Base-by-base conservation (phyloP, 2,113 vertebrate genomes). In the Kryptolebias marmoratus region DNA sequence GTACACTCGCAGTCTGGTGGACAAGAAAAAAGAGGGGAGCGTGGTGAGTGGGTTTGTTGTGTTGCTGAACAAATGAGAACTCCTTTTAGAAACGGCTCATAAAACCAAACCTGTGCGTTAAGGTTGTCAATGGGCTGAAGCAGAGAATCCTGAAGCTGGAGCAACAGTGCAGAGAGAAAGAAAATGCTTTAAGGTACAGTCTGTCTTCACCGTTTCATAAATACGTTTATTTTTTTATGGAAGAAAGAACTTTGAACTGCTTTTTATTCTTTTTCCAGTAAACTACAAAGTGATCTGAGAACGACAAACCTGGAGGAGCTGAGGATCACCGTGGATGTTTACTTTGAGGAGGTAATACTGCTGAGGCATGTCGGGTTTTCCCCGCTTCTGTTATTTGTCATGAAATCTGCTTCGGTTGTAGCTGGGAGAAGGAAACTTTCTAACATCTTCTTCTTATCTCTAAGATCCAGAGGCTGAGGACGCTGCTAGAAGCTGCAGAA, bases 81-180 rank as follows among this genome's bases (percentile, higher is more conserved):
- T 55, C 15, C 18, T 28, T 64, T 54, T 5, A 27, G 1, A n/a
- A 5, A 49, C 18, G 1, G 44, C 59, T 78, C 11, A 10, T 11
- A 8, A 58, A 75, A 76, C n/a, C 75, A 28, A 80, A 74, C 73
- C 66, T 83, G 1, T 79, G 58, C 79, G 9, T 86, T 28, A 85
- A 99, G 97, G 91, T 97, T 55, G 63, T 95, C 18, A 95, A 87
- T 11, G 94, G 95, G 57, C 94, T 98, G 52, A 98, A 96, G 74
- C 96, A 97, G 85, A 95, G 94, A 85, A 92, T 98, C 50, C 82
- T 97, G 75, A 95, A 94, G 85, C 87, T 98, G 64, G 96, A 99
- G 81, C 95, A 97, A 60, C 96, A 96, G 80, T 97, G 95, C 89
- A 93, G 94, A 85, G 96, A 98, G 79, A 96, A 96, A 88, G 96